phyloP scores from a whole-genome alignment of 2,113 vertebrate species.

The Ahaetulla prasina region DNA sequence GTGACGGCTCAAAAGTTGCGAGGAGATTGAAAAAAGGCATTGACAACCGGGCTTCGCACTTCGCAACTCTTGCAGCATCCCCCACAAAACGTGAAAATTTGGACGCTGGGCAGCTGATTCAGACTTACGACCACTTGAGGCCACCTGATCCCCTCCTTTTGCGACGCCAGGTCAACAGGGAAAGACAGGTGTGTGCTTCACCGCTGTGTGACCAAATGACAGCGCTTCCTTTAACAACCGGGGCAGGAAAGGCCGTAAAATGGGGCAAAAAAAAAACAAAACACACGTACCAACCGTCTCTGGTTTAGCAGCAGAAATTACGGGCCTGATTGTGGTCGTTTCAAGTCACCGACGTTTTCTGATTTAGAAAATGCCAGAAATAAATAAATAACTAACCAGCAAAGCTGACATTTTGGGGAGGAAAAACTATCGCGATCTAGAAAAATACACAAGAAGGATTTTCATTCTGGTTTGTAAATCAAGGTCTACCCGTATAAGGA shows the following conservation, averaged over 20 bases:
- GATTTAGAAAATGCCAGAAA: neutral
- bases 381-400: neutral
- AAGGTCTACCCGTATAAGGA: neutral
- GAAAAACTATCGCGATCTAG: neutral
- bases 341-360: neutral
- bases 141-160: neutral
- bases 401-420: neutral
- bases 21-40: neutral
- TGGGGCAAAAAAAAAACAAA: too few species aligned
- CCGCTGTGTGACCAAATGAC: too few species aligned
- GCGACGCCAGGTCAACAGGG: too few species aligned
- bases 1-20: too few species aligned
- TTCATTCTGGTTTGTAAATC: neutral
- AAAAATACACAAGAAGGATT: neutral
- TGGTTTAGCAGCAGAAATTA: neutral
- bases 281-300: too few species aligned
- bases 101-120: neutral
- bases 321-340: neutral
- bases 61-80: neutral
- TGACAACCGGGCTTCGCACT: neutral
- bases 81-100: neutral
- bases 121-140: rapidly evolving
- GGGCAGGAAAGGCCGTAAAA: neutral
- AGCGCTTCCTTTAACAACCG: too few species aligned
- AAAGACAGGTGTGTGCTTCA: too few species aligned